Base-by-base conservation (phyloP, 1,140 invertebrate species). In the Hyles vespertilio region DNA sequence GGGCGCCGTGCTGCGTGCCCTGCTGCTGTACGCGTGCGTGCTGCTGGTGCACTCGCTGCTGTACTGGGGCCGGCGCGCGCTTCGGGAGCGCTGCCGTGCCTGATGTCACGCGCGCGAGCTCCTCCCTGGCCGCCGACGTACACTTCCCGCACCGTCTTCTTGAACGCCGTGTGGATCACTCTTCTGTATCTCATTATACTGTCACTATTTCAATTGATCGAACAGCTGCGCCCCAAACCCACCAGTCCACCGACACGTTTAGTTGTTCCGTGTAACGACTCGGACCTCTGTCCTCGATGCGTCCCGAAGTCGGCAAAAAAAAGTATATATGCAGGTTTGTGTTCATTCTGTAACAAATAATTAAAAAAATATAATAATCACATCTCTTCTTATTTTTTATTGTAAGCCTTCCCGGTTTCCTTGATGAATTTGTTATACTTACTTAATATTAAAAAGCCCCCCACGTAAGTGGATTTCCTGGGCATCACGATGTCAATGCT, bases 1-100 rank as follows among this genome's bases (percentile, higher is more conserved):
- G 34, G 50, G 56, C 54, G 64, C 67, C 3, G 66, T 79, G 45
- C 32, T 72, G 36, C 74, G 74, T 48, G 65, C 77, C 40, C 59
- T 81, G 32, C 43, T 79, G 12, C 33, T 81, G 8, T 79, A 77
- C 65, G 58, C 67, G 44, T 70, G 74, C 57, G 72, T 81, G 9
- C 32, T 79, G 51, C 32, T 75, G 11, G 59, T 79, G 11, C 78
- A 81, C 67, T 67, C 70, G 10, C 58, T 81, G 57, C 61, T 81
- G 36, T 74, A 79, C 70, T 77, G 69, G 69, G 70, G 76, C 47
- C 70, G 75, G 0, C 73, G 65, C 3, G 8, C 50, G 32, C 56
- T 75, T 51, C 72, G 69, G 4, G n/a, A 43, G 56, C 33, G 51
- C 63, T 9, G 43, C 45, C 54, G 32, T 50, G n/a, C 6, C 44